These are phyloP conservation scores for Caenorhabditis becei DNA, from an alignment of 2,888 invertebrate genomes.

Conservation along the genomic window DNA sequence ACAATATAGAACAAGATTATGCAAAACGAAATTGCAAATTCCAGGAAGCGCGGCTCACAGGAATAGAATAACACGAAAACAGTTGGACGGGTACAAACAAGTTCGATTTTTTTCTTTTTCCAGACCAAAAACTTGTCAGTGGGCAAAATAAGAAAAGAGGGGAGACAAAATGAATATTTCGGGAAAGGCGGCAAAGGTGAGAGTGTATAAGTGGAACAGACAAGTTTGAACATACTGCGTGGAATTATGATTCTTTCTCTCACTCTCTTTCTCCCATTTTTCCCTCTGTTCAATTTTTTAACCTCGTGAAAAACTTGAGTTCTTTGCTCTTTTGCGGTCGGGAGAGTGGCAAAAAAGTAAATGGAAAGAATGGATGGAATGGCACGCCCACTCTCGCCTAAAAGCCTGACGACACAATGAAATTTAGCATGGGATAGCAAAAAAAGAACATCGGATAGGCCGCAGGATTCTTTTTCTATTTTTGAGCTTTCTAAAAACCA, in stretches of 20 bases:
- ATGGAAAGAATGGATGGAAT: too few species aligned
- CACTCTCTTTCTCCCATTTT: too few species aligned
- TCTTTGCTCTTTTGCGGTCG: background rate
- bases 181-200: background rate
- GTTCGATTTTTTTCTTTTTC: too few species aligned
- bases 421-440: slow-evolving; percentile 32
- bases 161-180: slow-evolving; percentile 13
- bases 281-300: too few species aligned
- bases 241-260: slow-evolving; percentile 20
- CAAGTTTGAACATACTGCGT: slow-evolving; percentile 24
- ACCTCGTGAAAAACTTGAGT: slow-evolving; percentile 9
- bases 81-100: background rate
- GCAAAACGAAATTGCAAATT: slow-evolving; percentile 1
- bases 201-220: slow-evolving; percentile 31
- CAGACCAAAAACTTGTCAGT: slow-evolving; percentile 2
- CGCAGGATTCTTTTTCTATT: background rate
- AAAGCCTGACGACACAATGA: slow-evolving; percentile 41
- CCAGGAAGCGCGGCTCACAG: background rate
- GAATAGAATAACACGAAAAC: slow-evolving; percentile 8
- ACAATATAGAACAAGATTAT: background rate
- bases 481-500: too few species aligned
- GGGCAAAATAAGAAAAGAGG: background rate
- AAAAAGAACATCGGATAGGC: slow-evolving; percentile 41
- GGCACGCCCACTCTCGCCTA: slow-evolving; percentile 1
- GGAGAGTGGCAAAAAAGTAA: background rate